Percentiles rank a stretch among this genome's conserved stretches.
These are phyloP conservation scores for Erpetoichthys calabaricus DNA, from an alignment of 2,797 vertebrate species.

Conservation along the genomic window DNA sequence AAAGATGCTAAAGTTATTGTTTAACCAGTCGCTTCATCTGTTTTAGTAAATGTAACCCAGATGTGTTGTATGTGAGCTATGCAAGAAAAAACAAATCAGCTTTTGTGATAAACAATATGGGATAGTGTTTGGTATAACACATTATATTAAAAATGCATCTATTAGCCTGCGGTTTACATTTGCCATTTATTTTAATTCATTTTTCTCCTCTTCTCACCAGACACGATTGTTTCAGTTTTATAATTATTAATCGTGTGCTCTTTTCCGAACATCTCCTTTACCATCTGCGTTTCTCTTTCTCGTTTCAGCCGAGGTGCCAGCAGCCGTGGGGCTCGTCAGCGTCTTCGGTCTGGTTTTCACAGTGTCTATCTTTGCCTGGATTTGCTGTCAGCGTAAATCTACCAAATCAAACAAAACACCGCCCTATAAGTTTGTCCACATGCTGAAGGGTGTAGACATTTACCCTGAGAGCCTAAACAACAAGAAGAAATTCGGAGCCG, in stretches of 20 bases:
- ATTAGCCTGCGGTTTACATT: too few relatives aligned
- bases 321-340: slow-evolving; percentile 81
- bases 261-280: too few relatives aligned
- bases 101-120: too few relatives aligned
- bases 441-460: slow-evolving; percentile 93
- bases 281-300: slow-evolving; percentile 26
- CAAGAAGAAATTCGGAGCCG: slow-evolving; percentile 80
- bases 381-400: slow-evolving; percentile 93
- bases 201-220: slow-evolving; percentile 4
- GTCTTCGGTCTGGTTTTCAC: slow-evolving; percentile 90
- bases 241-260: too few relatives aligned
- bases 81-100: too few relatives aligned
- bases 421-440: slow-evolving; percentile 94
- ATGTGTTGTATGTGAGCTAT: too few relatives aligned
- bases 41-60: too few relatives aligned
- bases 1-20: too few relatives aligned
- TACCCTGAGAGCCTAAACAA: slow-evolving; percentile 85
- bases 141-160: too few relatives aligned
- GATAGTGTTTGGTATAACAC: too few relatives aligned
- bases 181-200: neutral
- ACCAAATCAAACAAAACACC: slow-evolving; percentile 83
- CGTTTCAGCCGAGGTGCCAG: slow-evolving; percentile 74
- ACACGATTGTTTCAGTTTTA: too few relatives aligned
- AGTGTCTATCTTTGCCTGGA: slow-evolving; percentile 88
- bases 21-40: too few relatives aligned